Evolutionary conservation across 1,140 invertebrate genomes (phyloP).

Genomic region (Drosophila setifemur): DNA sequence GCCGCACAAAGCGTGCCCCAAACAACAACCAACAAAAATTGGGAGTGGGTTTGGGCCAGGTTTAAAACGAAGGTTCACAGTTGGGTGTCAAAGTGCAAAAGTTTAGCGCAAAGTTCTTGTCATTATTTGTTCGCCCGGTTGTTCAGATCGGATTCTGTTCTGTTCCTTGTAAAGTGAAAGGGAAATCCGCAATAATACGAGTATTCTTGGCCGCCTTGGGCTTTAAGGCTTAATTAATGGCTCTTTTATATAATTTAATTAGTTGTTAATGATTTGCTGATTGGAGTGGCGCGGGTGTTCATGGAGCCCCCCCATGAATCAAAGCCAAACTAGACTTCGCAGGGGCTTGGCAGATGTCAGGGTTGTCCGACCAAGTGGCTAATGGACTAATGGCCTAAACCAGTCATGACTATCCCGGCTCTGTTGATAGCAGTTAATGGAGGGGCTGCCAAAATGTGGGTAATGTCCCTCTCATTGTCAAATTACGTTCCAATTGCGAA

Average conservation of each 20-base stretch:
- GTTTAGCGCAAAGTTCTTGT: slow-evolving; percentile 76
- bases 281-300: slow-evolving; percentile 52
- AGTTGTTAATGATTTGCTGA: slow-evolving; percentile 78
- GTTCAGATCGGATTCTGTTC: slow-evolving; percentile 26
- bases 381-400: slow-evolving; percentile 24
- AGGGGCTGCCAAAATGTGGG: neutral
- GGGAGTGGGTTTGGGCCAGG: slow-evolving; percentile 17
- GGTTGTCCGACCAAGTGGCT: slow-evolving; percentile 52
- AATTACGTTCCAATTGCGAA: too few relatives aligned
- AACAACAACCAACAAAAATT: neutral
- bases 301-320: slow-evolving; percentile 56
- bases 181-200: slow-evolving; percentile 45
- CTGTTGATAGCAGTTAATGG: slow-evolving; percentile 28
- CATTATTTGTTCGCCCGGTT: slow-evolving; percentile 64
- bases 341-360: slow-evolving; percentile 75
- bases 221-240: slow-evolving; percentile 66
- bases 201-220: slow-evolving; percentile 34
- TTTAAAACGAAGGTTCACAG: slow-evolving; percentile 27
- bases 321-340: slow-evolving; percentile 54
- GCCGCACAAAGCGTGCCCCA: slow-evolving; percentile 57
- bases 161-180: slow-evolving; percentile 48
- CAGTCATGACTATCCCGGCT: slow-evolving; percentile 13
- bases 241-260: slow-evolving; percentile 79
- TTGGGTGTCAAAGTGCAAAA: slow-evolving; percentile 73
- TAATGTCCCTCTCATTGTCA: slow-evolving; percentile 14